phyloP scores from a whole-genome alignment of 2,797 vertebrate species.

The Tangara arthus region DNA sequence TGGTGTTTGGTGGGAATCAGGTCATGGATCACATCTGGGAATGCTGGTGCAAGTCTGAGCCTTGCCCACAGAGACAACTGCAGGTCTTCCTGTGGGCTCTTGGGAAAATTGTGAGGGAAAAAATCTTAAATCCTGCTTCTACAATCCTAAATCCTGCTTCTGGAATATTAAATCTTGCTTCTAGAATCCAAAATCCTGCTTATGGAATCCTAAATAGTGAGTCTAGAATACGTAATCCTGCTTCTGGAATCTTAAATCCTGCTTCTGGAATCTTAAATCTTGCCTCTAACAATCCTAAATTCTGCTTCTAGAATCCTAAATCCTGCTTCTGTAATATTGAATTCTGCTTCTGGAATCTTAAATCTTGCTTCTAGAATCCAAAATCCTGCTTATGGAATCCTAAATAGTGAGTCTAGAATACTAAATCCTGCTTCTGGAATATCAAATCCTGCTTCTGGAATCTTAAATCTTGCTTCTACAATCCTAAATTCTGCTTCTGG shows the following conservation, averaged over 20 bases:
- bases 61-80: neutral
- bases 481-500: neutral
- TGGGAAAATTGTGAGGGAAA: neutral
- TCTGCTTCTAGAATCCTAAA: neutral
- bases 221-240: neutral
- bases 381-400: neutral
- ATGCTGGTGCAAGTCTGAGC: neutral
- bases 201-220: neutral
- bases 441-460: neutral
- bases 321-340: fast-evolving
- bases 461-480: neutral
- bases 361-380: neutral
- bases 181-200: fast-evolving
- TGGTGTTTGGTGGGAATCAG: fast-evolving
- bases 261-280: neutral
- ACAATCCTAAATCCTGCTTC: neutral
- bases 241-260: too few relatives aligned
- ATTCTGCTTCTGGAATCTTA: too few relatives aligned
- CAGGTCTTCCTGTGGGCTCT: neutral
- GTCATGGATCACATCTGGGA: neutral
- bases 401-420: neutral
- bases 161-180: too few relatives aligned
- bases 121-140: neutral
- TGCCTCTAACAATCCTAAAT: too few relatives aligned
- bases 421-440: neutral